These are phyloP conservation scores for Drosophila pseudoananassae DNA, from an alignment of 1,140 invertebrate genomes.

Conservation along the genomic window DNA sequence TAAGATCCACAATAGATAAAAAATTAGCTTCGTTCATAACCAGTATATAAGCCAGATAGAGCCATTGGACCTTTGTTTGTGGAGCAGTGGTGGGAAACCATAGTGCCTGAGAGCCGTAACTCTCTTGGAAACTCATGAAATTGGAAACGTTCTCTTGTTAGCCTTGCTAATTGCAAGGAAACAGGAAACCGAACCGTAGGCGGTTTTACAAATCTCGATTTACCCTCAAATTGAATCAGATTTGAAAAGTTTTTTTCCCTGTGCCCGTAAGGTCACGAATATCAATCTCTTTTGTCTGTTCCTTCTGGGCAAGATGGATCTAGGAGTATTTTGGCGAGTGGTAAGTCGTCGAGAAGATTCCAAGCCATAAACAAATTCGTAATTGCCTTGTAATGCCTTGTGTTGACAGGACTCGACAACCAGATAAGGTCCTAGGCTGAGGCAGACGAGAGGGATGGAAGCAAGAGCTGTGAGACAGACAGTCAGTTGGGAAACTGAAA, in stretches of 20 bases:
- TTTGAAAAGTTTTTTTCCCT: conserved; percentile 8
- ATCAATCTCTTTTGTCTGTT: neutral
- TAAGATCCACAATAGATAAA: neutral
- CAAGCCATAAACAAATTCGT: conserved; percentile 75
- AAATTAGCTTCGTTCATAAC: too few species aligned
- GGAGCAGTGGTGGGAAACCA: too few species aligned
- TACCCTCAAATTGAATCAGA: conserved; percentile 1
- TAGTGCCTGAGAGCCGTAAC: too few species aligned
- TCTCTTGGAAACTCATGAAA: too few species aligned
- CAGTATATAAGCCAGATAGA: too few species aligned
- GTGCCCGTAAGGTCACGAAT: neutral
- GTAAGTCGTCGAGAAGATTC: conserved; percentile 49
- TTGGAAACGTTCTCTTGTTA: neutral
- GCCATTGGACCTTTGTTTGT: too few species aligned
- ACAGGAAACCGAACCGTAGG: neutral
- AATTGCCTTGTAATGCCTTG: conserved; percentile 78
- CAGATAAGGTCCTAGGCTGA: conserved; percentile 60
- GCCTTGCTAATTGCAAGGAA: neutral
- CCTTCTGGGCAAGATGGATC: conserved; percentile 19
- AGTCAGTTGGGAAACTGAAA: conserved; percentile 40
- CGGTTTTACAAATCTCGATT: conserved; percentile 8
- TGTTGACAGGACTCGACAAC: conserved; percentile 75
- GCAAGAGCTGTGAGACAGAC: conserved; percentile 10
- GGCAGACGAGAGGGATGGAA: conserved; percentile 12
- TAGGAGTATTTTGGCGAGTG: conserved; percentile 30